These are phyloP conservation scores for Saccostrea cuccullata DNA, from an alignment of 1,140 invertebrate genomes.

Conservation along the genomic window DNA sequence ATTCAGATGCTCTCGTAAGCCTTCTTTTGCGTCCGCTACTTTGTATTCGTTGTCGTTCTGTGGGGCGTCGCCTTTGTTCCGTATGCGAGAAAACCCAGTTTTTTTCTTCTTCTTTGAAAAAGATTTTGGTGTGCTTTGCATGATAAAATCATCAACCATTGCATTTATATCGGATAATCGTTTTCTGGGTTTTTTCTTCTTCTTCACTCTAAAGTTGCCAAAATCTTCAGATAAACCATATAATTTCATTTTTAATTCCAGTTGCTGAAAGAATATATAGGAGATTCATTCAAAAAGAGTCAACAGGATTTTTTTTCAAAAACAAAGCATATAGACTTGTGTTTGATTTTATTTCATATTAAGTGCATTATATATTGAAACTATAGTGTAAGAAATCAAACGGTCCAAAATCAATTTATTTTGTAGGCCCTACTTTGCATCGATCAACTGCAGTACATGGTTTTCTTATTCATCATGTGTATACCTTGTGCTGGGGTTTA, in stretches of 20 bases:
- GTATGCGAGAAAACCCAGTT: neutral
- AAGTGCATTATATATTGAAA: neutral
- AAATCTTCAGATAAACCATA: neutral
- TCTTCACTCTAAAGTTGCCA: neutral
- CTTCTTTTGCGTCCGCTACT: neutral
- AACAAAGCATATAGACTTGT: too few species aligned
- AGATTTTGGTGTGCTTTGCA: neutral
- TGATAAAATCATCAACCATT: neutral
- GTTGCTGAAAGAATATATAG: neutral
- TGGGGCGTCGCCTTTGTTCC: neutral
- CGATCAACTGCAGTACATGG: too few species aligned
- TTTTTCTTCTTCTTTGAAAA: neutral
- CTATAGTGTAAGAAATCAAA: neutral
- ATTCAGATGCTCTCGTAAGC: neutral
- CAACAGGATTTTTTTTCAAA: neutral
- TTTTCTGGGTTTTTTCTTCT: neutral
- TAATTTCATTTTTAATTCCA: slow-evolving; percentile 7
- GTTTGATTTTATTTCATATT: neutral
- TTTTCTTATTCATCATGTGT: too few species aligned
- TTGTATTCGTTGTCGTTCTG: neutral
- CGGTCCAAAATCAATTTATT: too few species aligned
- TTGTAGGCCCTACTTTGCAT: too few species aligned
- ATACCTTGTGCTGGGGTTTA: too few species aligned
- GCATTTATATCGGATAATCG: slow-evolving; percentile 8
- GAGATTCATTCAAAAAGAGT: neutral